Base-by-base conservation (phyloP, 2,888 invertebrate genomes). In the Drosophila barbarae region DNA sequence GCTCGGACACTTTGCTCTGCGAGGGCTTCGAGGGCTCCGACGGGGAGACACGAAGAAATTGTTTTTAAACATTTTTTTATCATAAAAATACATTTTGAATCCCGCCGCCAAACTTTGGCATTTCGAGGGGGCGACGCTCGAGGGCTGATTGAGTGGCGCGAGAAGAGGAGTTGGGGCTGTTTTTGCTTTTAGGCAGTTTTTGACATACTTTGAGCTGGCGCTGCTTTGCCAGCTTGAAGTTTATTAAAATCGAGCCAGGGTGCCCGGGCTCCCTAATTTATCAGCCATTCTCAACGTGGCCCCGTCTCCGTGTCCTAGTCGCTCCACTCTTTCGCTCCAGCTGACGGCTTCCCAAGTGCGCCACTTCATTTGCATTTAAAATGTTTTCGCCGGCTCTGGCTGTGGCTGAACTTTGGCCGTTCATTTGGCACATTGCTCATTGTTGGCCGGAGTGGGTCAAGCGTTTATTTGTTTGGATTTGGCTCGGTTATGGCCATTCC, bases 311-410 rank as follows among this genome's bases (percentile, higher is more conserved):
- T 5, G 32, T 46, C 26, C 28, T 30, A 21, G 21, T 59, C 51
- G 26, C 36, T 49, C 49, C 63, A 57, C 21, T 42, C 36, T 41
- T 34, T 50, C 34, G 36, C 26, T 13, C 49, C 66, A 54, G 63
- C 79, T 69, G 72, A 74, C 74, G 75, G 79, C 74, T 57, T 69
- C 59, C 71, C 71, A 80, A 80, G 76, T 77, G 80, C 52, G 77
- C 68, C 74, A 80, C 80, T 83, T 81, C 74, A 81, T 84, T 81
- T 83, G 78, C 81, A 81, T 80, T 83, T 83, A 81, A 81, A 83
- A 81, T 80, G 72, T 72, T 83, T 77, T 80, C 58, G 41, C 41
- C 32, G 21, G 3, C 15, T 12, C 28, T 10, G 44, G 12, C 12
- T 46, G 15, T 15, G 42, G 28, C 72, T 71, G 65, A 79, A 77